These are phyloP conservation scores for Phasianus colchicus DNA, from an alignment of 2,113 vertebrate species.

Conservation along the genomic window DNA sequence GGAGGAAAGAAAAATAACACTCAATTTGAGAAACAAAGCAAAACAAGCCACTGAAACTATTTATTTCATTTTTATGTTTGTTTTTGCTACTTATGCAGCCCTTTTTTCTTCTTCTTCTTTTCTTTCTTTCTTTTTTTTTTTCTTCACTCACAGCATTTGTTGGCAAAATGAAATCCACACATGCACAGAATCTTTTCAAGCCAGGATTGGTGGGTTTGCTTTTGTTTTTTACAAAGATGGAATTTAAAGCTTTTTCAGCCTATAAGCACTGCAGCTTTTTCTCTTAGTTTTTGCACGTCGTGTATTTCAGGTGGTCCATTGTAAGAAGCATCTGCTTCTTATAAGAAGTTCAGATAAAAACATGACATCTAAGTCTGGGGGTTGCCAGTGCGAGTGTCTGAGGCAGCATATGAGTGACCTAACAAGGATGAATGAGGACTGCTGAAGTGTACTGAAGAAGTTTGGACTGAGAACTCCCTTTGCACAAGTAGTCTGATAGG, in stretches of 20 bases:
- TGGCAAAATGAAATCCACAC: not conserved
- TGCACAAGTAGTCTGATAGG: not conserved
- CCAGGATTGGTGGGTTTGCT: not conserved
- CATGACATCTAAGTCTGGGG: not conserved
- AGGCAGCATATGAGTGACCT: not conserved
- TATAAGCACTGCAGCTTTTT: not conserved
- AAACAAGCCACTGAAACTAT: not conserved
- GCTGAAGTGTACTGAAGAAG: rapidly evolving
- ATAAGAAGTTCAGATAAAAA: not conserved
- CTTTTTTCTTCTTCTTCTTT: not conserved
- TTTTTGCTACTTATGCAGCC: not conserved
- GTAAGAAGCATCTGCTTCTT: not conserved
- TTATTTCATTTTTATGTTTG: not conserved
- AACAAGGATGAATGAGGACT: not conserved
- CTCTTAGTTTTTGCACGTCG: not conserved
- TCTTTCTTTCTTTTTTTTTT: not conserved
- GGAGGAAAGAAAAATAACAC: not conserved
- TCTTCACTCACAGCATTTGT: not conserved
- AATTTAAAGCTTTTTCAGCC: not conserved
- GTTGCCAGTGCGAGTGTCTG: not conserved
- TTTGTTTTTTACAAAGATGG: not conserved
- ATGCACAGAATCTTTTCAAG: not conserved
- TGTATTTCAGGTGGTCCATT: not conserved
- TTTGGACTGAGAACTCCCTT: not conserved
- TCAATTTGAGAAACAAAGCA: not conserved